These are phyloP conservation scores for Echinops telfairi DNA, from an alignment of 2,113 vertebrate species.

Conservation along the genomic window DNA sequence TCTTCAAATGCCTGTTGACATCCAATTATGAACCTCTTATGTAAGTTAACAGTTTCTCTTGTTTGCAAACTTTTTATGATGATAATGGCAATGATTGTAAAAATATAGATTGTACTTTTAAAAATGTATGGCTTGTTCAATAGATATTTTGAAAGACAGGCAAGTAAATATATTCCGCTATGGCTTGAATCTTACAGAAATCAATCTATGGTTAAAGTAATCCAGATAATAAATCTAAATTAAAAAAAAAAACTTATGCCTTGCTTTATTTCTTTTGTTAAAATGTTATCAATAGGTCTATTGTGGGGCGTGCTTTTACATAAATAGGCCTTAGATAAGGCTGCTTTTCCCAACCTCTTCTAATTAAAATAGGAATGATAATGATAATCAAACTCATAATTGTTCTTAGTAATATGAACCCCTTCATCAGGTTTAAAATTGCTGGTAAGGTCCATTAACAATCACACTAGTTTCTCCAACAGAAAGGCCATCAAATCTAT, in stretches of 20 bases:
- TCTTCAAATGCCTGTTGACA: slow-evolving; percentile 57
- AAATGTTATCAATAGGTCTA: slow-evolving; percentile 32
- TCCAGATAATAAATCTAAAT: slow-evolving; percentile 40
- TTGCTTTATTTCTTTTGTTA: slow-evolving; percentile 27
- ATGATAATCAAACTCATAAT: not conserved
- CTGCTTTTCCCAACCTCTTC: not conserved
- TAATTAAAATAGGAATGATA: slow-evolving; percentile 24
- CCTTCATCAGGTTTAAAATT: slow-evolving; percentile 29
- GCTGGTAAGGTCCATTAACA: not conserved
- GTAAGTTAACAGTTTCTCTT: slow-evolving; percentile 45
- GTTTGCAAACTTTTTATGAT: slow-evolving; percentile 24
- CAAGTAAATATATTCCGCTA: slow-evolving; percentile 5
- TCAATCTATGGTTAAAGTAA: not conserved
- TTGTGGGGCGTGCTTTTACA: not conserved
- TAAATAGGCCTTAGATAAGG: not conserved
- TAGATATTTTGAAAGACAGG: slow-evolving; percentile 49
- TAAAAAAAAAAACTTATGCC: slow-evolving; percentile 15
- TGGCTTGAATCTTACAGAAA: slow-evolving; percentile 20
- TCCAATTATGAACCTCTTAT: slow-evolving; percentile 64
- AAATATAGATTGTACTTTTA: not conserved
- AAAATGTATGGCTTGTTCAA: slow-evolving; percentile 20
- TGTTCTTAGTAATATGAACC: slow-evolving; percentile 1
- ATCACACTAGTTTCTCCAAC: not conserved
- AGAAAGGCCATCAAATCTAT: not conserved
- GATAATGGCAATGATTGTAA: not conserved